Base-by-base conservation (phyloP, 1,140 invertebrate species). In the Diprion similis region DNA sequence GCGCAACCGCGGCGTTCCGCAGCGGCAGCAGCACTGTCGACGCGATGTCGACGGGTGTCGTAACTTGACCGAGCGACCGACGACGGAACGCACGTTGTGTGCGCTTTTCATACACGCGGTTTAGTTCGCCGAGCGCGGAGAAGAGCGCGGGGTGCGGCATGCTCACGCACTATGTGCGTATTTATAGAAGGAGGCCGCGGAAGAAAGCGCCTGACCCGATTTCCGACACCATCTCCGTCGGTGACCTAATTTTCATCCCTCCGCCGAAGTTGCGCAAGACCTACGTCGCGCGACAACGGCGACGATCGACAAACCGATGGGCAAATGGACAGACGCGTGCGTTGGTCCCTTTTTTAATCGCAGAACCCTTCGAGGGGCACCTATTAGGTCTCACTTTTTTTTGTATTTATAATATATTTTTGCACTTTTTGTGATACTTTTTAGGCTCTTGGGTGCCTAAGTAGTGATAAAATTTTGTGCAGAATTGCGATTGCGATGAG, bases 211-310 rank as follows among this genome's bases (percentile, higher is more conserved):
- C 59, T 73, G 73, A 76, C 74, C 71, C 70, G 73, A 79, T 76
- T 79, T 79, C 15, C 71, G n/a, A 10, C 66, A 66, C 24, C 70
- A 46, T 71, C 71, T 45, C 65, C 65, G 59, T 11, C 17, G 66
- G 13, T 70, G 73, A 72, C 71, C 76, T 68, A 73, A 75, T 76
- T 77, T 69, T 37, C 69, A 45, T 67, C 45, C n/a, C 24, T 59
- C 51, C 6, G 2, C 15, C 65, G 17, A 78, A 80, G 79, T 80
- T 80, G 78, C 79, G 78, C 77, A 80, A 80, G 79, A 74, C 74
- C 66, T 46, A 9, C 46, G 24, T 46, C 68, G 4, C 18, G 17
- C 10, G 37, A 24, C 68, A 17, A 70, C 45, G 46, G 8, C 68
- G 18, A 11, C 66, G 18, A 19, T 24, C 18, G 18, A 37, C 24